A percentile compares a stretch with the other conserved stretches of the same genome.
phyloP scores from a whole-genome alignment of 1,140 invertebrate genomes.

The Holotrichia oblita region DNA sequence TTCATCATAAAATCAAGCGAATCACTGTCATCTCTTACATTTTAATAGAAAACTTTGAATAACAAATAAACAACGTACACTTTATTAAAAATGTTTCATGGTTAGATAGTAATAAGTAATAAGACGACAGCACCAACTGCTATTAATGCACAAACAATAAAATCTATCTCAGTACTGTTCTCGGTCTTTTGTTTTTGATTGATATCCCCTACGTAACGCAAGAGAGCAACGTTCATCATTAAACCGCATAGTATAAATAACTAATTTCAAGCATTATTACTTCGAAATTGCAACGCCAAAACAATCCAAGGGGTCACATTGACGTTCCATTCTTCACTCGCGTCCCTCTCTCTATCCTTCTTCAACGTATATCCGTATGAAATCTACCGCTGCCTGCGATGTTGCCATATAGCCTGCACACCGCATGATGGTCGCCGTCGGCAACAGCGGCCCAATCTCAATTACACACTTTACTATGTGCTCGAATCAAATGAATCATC shows the following conservation, averaged over 20 bases:
- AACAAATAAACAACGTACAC: not conserved
- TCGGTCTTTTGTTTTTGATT: not conserved
- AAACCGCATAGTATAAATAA: conserved; percentile 25
- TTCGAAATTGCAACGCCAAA: conserved; percentile 22
- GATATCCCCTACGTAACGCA: not conserved
- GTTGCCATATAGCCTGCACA: not conserved
- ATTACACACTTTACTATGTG: conserved; percentile 8
- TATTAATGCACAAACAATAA: not conserved
- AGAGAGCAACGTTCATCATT: conserved; percentile 8
- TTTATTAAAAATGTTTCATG: not conserved
- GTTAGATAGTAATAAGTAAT: too few species aligned
- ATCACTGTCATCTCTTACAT: too few species aligned
- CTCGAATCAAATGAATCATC: conserved; percentile 11
- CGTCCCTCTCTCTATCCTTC: not conserved
- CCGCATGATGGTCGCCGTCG: not conserved
- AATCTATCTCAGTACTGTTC: not conserved
- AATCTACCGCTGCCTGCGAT: not conserved
- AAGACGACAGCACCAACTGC: not conserved
- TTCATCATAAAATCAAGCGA: too few species aligned
- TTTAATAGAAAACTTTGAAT: too few species aligned
- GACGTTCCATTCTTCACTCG: conserved; percentile 19
- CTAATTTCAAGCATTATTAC: conserved; percentile 28
- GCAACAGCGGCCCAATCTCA: not conserved
- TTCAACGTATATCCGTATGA: not conserved
- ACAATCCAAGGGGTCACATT: conserved; percentile 18